Evolutionary conservation across 2,888 invertebrate species (phyloP).

Genomic region (Ypsolopha scabrella): DNA sequence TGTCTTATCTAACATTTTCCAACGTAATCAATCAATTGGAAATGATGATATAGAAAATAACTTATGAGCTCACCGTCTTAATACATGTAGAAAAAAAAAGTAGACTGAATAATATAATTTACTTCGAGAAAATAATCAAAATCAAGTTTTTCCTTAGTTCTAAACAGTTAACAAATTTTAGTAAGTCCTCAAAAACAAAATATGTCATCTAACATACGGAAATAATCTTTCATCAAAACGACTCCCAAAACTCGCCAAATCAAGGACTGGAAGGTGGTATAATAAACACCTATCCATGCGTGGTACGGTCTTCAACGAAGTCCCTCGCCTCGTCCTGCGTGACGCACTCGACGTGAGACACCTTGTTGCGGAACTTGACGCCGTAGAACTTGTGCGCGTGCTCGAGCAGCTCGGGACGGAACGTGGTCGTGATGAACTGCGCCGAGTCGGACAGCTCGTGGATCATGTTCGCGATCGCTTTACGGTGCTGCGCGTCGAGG

Average conservation of each 20-base stretch:
- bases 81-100: neutral
- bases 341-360: slow-evolving; percentile 97
- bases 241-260: too few species aligned
- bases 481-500: slow-evolving; percentile 95
- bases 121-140: neutral
- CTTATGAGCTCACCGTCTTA: too few species aligned
- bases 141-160: too few species aligned
- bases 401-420: slow-evolving; percentile 95
- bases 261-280: too few species aligned
- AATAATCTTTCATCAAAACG: too few species aligned
- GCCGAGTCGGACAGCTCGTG: slow-evolving; percentile 94
- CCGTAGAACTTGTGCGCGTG: slow-evolving; percentile 99
- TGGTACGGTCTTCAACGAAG: slow-evolving; percentile 98
- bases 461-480: slow-evolving; percentile 99
- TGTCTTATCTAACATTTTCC: neutral
- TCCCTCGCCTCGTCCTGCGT: slow-evolving; percentile 94
- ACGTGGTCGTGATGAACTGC: slow-evolving; percentile 99
- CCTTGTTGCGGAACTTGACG: slow-evolving; percentile 95
- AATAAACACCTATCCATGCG: slow-evolving; percentile 79
- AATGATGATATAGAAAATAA: too few species aligned
- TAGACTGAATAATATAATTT: neutral
- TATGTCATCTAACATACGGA: too few species aligned
- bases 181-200: too few species aligned
- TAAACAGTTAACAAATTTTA: too few species aligned
- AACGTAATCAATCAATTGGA: too few species aligned